Percentiles rank a stretch among this genome's conserved stretches.
These are phyloP conservation scores for Bactericera cockerelli DNA, from an alignment of 1,140 invertebrate genomes.

Conservation along the genomic window DNA sequence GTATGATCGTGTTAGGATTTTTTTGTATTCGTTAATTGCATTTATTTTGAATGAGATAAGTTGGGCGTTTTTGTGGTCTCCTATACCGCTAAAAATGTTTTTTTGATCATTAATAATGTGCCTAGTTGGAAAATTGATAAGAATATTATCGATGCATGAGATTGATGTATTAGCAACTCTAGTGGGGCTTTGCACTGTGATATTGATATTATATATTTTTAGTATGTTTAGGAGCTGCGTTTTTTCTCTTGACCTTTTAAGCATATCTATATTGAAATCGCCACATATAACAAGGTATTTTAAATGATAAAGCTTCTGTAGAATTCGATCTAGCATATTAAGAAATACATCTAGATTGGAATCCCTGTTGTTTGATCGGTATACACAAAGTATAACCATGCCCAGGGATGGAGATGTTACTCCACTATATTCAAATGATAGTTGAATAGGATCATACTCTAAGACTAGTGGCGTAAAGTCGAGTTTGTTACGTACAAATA, in stretches of 20 bases:
- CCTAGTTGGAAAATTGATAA: neutral
- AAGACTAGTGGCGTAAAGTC: neutral
- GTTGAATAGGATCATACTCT: neutral
- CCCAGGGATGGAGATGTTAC: neutral
- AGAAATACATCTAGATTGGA: neutral
- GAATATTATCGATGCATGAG: constrained; percentile 1
- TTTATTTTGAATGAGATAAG: neutral
- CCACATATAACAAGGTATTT: neutral
- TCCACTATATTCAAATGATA: neutral
- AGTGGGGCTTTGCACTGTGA: neutral
- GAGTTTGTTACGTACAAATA: neutral
- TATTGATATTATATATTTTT: neutral
- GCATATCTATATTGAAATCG: neutral
- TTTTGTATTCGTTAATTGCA: neutral
- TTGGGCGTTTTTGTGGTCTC: neutral
- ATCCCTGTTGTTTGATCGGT: neutral
- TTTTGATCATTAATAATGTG: neutral
- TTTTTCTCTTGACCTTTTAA: neutral
- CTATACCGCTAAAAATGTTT: neutral
- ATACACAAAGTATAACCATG: neutral
- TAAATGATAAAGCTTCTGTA: neutral
- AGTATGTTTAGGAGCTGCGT: neutral
- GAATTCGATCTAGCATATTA: neutral
- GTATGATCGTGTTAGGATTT: neutral
- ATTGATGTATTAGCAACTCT: neutral